Conservation (phyloP, 1,140 invertebrate species). For the Ditylenchus dipsaci region DNA sequence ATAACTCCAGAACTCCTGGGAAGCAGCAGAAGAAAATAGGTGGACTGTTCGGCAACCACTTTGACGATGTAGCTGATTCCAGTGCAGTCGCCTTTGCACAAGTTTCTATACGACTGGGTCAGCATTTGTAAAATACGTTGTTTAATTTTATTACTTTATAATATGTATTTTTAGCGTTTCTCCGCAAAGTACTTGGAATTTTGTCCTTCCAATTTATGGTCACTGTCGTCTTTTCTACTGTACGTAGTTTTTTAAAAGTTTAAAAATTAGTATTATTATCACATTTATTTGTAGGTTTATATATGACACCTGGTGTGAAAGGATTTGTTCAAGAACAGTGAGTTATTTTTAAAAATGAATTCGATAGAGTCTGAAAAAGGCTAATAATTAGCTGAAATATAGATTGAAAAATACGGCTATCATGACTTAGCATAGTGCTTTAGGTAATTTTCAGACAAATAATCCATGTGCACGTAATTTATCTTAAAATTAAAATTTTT, state of each 20-base stretch:
- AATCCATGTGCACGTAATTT: too few relatives aligned
- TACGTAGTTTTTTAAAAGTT: too few relatives aligned
- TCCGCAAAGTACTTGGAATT: constrained; percentile 54
- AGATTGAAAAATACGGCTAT: too few relatives aligned
- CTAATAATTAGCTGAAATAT: too few relatives aligned
- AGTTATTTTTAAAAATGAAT: constrained; percentile 26
- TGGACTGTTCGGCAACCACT: constrained; percentile 22
- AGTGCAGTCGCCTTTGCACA: constrained; percentile 38
- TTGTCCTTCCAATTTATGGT: constrained; percentile 50
- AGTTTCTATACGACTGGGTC: constrained; percentile 43
- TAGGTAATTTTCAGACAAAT: too few relatives aligned
- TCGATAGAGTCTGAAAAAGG: too few relatives aligned
- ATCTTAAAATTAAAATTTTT: too few relatives aligned
- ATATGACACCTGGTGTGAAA: constrained; percentile 47
- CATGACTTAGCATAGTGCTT: too few relatives aligned
- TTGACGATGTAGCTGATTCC: constrained; percentile 13
- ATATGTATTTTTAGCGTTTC: constrained; percentile 47
- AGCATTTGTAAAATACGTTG: neutral
- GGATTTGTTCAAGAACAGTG: constrained; percentile 52
- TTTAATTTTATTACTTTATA: constrained; percentile 8
- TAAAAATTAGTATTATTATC: too few relatives aligned
- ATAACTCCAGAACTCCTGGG: neutral
- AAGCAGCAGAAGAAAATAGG: constrained; percentile 3
- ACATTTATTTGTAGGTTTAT: constrained; percentile 18
- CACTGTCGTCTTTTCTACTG: constrained; percentile 46